Percentiles rank a stretch among this genome's conserved stretches.
These are phyloP conservation scores for Sphenodon punctatus DNA, from an alignment of 2,797 vertebrate species.

Conservation along the genomic window DNA sequence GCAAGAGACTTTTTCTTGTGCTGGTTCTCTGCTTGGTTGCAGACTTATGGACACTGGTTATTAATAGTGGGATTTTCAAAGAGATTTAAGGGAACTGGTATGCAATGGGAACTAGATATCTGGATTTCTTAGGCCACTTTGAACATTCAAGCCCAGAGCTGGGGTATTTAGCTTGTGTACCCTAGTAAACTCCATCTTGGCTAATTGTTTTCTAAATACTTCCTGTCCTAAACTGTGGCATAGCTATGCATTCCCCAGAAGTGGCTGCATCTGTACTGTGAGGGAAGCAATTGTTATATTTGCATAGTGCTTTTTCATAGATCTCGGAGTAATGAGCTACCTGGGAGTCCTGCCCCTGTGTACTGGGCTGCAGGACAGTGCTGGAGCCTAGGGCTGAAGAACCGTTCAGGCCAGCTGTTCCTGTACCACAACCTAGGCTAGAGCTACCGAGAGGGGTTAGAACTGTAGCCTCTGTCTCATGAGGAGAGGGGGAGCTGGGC, in stretches of 20 bases:
- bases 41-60: too few species aligned
- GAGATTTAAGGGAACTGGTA: too few species aligned
- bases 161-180: background rate
- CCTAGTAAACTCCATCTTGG: fast-evolving
- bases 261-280: background rate
- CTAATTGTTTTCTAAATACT: background rate
- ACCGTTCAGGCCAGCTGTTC: background rate
- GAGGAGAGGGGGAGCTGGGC: too few species aligned
- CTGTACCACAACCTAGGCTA: background rate
- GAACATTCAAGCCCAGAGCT: background rate
- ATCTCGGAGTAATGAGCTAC: background rate
- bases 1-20: too few species aligned
- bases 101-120: background rate
- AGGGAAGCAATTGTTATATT: background rate
- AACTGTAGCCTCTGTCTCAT: too few species aligned
- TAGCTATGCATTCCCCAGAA: background rate
- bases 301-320: background rate
- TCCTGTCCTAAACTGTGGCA: background rate
- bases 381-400: background rate
- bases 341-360: background rate
- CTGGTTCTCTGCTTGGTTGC: too few species aligned
- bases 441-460: background rate
- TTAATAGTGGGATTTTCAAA: too few species aligned
- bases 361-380: background rate
- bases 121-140: background rate